These are phyloP conservation scores for Syrphus vitripennis DNA, from an alignment of 2,888 invertebrate genomes.

Conservation along the genomic window DNA sequence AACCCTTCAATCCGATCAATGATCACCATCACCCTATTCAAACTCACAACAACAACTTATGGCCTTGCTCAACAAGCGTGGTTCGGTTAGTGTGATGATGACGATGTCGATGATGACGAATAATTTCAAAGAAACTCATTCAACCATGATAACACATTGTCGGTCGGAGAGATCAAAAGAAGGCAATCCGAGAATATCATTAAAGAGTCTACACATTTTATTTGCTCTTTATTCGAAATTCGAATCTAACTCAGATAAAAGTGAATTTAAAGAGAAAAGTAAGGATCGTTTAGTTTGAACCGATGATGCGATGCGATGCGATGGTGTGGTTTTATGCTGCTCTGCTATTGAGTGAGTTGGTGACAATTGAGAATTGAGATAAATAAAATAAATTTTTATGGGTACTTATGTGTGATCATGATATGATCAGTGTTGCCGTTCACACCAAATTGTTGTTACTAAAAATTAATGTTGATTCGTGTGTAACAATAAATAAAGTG, in stretches of 20 bases:
- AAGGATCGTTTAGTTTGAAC: not conserved
- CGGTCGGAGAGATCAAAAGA: not conserved
- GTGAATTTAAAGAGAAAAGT: not conserved
- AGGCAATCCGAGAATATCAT: not conserved
- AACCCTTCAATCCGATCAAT: not conserved
- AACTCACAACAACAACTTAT: not conserved
- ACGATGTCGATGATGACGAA: not conserved
- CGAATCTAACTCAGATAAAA: not conserved
- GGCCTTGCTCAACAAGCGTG: constrained; percentile 9
- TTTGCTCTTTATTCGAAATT: not conserved
- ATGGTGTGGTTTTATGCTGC: not conserved
- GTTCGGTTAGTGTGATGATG: not conserved
- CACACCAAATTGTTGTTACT: no score
- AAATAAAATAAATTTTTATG: no score
- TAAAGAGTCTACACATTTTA: not conserved
- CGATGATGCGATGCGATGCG: not conserved
- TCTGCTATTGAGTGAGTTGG: not conserved
- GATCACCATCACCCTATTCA: not conserved
- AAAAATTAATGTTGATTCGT: no score
- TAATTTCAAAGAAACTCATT: not conserved
- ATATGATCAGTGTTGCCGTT: no score
- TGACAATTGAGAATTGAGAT: no score
- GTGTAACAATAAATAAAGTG: no score
- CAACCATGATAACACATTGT: not conserved
- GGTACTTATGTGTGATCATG: no score